These are phyloP conservation scores for Alloscopus bannaensis DNA, from an alignment of 2,888 invertebrate species.

Conservation along the genomic window DNA sequence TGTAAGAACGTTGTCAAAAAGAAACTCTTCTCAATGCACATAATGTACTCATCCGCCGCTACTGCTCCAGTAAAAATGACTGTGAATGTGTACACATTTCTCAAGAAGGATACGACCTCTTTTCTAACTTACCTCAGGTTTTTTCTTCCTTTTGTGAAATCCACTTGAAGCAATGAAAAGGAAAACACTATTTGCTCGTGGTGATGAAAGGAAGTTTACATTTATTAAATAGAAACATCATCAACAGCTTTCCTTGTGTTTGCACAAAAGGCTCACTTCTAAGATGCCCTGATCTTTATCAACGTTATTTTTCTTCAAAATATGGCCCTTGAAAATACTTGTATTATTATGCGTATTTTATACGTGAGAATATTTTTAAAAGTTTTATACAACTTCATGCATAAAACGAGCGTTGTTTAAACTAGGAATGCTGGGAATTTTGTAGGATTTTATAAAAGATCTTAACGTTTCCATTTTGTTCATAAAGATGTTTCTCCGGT, in stretches of 20 bases:
- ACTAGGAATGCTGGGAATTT: too few relatives aligned
- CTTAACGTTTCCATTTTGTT: too few relatives aligned
- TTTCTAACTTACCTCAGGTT: neutral
- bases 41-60: neutral
- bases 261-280: neutral
- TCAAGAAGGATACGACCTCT: neutral
- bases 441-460: too few relatives aligned
- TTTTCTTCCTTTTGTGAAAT: neutral
- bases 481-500: too few relatives aligned
- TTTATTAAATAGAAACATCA: neutral
- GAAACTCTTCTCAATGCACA: too few relatives aligned
- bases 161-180: neutral
- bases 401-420: too few relatives aligned
- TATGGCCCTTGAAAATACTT: too few relatives aligned
- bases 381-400: too few relatives aligned
- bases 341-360: too few relatives aligned
- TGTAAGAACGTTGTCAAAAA: too few relatives aligned
- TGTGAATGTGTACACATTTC: neutral
- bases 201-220: conserved; percentile 1
- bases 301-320: neutral
- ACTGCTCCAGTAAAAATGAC: neutral
- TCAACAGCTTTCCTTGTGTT: neutral
- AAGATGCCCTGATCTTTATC: neutral
- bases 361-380: too few relatives aligned
- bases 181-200: too few relatives aligned